Conservation (phyloP, 2,113 vertebrate genomes). For the Pongo abelii region DNA sequence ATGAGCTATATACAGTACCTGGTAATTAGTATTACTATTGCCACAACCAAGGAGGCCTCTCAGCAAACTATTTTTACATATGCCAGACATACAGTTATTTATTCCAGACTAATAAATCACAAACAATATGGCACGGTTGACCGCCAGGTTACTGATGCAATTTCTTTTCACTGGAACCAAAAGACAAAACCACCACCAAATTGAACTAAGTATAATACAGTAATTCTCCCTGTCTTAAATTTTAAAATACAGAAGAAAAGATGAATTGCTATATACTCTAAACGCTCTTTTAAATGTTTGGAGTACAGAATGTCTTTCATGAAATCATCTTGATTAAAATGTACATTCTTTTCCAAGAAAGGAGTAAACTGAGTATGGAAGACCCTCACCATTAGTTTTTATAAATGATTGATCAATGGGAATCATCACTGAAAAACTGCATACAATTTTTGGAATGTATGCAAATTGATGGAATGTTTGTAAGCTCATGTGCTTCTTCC, state of each 20-base stretch:
- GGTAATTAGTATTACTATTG: not conserved
- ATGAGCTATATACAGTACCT: not conserved
- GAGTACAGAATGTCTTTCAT: not conserved
- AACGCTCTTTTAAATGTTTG: not conserved
- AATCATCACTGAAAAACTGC: not conserved
- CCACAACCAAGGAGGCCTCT: not conserved
- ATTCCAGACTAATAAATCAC: constrained; percentile 16
- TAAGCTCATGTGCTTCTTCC: not conserved
- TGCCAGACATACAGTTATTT: not conserved
- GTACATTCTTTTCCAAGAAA: not conserved
- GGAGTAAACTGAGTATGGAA: not conserved
- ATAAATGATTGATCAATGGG: not conserved
- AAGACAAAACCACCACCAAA: not conserved
- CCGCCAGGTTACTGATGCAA: not conserved
- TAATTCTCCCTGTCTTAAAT: not conserved
- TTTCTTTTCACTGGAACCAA: not conserved
- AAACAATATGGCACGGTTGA: not conserved
- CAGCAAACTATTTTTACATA: not conserved
- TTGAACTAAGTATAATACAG: not conserved
- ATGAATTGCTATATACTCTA: not conserved
- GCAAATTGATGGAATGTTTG: not conserved
- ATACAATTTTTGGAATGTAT: not conserved
- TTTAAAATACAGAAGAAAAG: not conserved
- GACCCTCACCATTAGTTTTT: not conserved
- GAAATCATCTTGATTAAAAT: constrained; percentile 12